phyloP scores from a whole-genome alignment of 1,140 invertebrate species.

The Neotoxoptera formosana region DNA sequence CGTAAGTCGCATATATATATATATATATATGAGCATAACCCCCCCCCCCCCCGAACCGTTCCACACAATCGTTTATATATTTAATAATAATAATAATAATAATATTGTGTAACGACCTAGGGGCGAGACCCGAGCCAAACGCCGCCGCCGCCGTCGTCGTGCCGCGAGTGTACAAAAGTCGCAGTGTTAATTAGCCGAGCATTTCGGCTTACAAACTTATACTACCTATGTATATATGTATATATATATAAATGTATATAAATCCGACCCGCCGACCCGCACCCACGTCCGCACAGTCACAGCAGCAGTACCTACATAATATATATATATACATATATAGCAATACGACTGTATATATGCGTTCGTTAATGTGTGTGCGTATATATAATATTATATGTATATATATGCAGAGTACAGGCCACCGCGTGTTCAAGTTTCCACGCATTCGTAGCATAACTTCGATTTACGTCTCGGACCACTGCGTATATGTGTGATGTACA shows the following conservation, averaged over 20 bases:
- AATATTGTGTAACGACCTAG: background rate
- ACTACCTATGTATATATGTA: too few relatives aligned
- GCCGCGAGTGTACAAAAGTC: background rate
- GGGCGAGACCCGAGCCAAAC: background rate
- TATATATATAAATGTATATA: background rate
- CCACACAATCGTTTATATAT: background rate
- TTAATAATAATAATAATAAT: too few relatives aligned
- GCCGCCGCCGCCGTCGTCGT: background rate
- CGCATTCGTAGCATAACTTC: background rate
- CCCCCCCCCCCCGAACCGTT: background rate
- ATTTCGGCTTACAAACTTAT: constrained; percentile 44
- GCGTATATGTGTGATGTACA: background rate
- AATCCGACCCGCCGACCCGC: background rate
- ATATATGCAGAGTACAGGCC: background rate
- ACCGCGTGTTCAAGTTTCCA: background rate
- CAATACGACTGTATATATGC: background rate
- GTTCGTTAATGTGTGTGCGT: background rate
- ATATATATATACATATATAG: background rate
- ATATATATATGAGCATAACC: background rate
- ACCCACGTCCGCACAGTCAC: background rate
- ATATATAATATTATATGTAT: too few relatives aligned
- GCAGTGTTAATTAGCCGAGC: constrained; percentile 48
- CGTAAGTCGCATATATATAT: background rate
- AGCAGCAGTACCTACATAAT: too few relatives aligned
- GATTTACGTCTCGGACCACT: background rate